phyloP scores from a whole-genome alignment of 2,888 invertebrate genomes.

The Tipula vernalis region DNA sequence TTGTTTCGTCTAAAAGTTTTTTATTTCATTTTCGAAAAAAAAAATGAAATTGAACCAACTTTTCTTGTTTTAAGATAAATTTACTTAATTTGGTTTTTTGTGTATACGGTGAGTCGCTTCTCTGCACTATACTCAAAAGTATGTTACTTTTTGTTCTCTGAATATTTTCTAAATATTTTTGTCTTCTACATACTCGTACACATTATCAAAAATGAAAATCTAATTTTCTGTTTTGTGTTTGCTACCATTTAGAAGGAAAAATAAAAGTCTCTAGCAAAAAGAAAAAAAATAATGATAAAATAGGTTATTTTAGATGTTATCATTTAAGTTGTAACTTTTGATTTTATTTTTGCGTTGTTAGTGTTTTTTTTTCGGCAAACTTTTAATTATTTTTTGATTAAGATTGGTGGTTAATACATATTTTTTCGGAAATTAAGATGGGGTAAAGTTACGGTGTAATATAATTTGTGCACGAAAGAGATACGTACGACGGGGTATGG shows the following conservation, averaged over 20 bases:
- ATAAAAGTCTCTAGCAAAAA: not conserved
- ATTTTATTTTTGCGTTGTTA: not conserved
- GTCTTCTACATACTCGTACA: not conserved
- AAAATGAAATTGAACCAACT: not conserved
- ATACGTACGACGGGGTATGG: not conserved
- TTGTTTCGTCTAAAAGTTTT: not conserved
- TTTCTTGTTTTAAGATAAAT: constrained; percentile 4
- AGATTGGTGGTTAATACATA: not conserved
- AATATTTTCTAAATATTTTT: not conserved
- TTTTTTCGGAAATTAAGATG: not conserved
- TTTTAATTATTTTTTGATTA: not conserved
- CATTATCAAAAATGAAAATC: not conserved
- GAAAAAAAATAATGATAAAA: not conserved
- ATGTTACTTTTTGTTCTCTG: not conserved
- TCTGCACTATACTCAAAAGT: not conserved
- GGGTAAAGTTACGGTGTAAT: not conserved
- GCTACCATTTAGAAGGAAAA: not conserved
- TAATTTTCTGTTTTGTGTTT: not conserved
- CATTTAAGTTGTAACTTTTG: not conserved
- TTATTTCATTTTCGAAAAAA: not conserved
- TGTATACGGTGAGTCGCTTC: not conserved
- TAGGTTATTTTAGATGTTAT: not conserved
- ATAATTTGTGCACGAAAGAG: not conserved
- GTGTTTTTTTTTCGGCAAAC: not conserved
- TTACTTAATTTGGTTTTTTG: not conserved